Conservation (phyloP, 2,888 invertebrate genomes). For the Spisula solida region DNA sequence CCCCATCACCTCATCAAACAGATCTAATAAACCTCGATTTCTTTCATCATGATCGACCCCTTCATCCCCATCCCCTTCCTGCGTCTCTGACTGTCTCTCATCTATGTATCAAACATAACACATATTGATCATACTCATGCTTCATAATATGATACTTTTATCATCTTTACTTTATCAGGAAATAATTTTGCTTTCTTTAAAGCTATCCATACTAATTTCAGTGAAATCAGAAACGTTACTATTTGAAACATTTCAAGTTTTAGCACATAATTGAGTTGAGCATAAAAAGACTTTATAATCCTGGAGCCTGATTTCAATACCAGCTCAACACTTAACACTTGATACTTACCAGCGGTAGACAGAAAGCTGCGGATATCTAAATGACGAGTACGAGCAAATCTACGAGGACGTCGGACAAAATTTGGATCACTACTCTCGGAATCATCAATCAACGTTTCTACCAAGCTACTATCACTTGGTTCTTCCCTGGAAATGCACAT, state of each 20-base stretch:
- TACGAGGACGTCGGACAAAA: slow-evolving; percentile 78
- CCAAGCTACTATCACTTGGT: background rate
- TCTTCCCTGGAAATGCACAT: slow-evolving; percentile 44
- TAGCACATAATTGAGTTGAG: too few relatives aligned
- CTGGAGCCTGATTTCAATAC: too few relatives aligned
- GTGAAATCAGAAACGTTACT: too few relatives aligned
- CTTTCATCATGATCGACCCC: background rate
- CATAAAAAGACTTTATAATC: too few relatives aligned
- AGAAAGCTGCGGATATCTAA: slow-evolving; percentile 85
- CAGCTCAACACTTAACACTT: too few relatives aligned
- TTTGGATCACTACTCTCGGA: slow-evolving; percentile 76
- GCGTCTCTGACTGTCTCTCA: background rate
- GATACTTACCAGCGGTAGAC: slow-evolving; percentile 70
- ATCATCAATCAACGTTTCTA: slow-evolving; percentile 79
- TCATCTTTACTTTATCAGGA: too few relatives aligned
- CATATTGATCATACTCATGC: background rate
- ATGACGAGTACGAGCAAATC: slow-evolving; percentile 80
- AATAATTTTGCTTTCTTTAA: too few relatives aligned
- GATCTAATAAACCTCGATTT: slow-evolving; percentile 79
- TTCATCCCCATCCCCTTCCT: background rate
- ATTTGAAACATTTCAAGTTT: too few relatives aligned
- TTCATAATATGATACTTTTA: too few relatives aligned
- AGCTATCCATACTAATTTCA: too few relatives aligned
- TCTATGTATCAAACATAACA: background rate
- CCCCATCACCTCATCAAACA: slow-evolving; percentile 84